Percentiles rank a stretch among this genome's conserved stretches.
Evolutionary conservation across 1,140 invertebrate species (phyloP).

Genomic region (Zaprionus tsacasi): DNA sequence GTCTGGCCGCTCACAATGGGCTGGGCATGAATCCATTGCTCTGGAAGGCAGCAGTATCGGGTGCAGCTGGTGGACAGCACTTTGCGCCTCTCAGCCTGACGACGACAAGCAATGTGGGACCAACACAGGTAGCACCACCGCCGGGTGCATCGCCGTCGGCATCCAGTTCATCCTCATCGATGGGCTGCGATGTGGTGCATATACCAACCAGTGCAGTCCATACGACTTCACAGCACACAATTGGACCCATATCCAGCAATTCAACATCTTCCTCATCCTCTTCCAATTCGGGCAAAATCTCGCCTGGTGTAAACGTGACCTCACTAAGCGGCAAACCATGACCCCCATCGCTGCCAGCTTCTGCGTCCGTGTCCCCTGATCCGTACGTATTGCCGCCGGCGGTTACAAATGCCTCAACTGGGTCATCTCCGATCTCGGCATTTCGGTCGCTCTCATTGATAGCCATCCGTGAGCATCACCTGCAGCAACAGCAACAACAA

Average conservation of each 20-base stretch:
- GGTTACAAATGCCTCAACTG: constrained; percentile 39
- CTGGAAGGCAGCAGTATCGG: constrained; percentile 82
- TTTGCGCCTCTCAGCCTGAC: constrained; percentile 82
- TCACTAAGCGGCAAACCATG: constrained; percentile 80
- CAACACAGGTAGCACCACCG: constrained; percentile 73
- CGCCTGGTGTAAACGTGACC: constrained; percentile 77
- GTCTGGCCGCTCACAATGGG: constrained; percentile 78
- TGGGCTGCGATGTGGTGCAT: constrained; percentile 83
- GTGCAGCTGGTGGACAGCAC: constrained; percentile 69
- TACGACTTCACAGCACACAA: constrained; percentile 75
- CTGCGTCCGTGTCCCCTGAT: constrained; percentile 58
- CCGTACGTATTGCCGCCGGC: constrained; percentile 47
- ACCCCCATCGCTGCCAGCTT: constrained; percentile 61
- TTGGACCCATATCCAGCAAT: constrained; percentile 80
- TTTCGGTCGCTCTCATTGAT: constrained; percentile 75
- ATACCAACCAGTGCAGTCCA: constrained; percentile 70
- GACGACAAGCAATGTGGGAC: constrained; percentile 56
- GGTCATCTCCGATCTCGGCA: constrained; percentile 75
- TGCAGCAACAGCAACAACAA: constrained; percentile 57
- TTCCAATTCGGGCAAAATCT: constrained; percentile 79
- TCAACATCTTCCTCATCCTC: constrained; percentile 79
- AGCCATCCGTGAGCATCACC: constrained; percentile 78
- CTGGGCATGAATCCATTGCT: constrained; percentile 79
- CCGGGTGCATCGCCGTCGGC: constrained; percentile 86
- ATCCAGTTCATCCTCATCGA: constrained; percentile 86